Conservation (phyloP, 2,797 vertebrate species). For the Spinus olivaceus region DNA sequence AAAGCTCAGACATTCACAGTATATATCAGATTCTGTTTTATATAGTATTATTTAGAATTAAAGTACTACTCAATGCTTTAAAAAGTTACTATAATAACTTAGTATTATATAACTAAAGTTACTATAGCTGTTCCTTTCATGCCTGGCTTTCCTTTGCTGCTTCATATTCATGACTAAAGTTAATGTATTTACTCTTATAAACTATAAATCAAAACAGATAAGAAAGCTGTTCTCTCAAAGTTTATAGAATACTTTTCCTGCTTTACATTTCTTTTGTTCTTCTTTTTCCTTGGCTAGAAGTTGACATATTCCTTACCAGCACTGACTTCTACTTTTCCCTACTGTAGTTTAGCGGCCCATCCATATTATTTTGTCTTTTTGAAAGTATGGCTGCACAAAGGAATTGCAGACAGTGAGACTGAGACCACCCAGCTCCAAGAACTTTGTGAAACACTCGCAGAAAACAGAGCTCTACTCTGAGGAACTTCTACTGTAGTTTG, state of each 20-base stretch:
- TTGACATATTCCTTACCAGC: background rate
- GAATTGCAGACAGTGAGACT: background rate
- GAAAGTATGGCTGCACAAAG: background rate
- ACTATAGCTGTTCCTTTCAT: background rate
- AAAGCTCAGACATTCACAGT: background rate
- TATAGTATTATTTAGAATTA: background rate
- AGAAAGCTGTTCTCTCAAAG: background rate
- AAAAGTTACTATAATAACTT: background rate
- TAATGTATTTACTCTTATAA: background rate
- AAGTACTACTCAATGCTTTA: background rate
- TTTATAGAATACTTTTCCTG: background rate
- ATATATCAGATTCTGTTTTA: background rate
- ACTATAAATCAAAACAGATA: background rate
- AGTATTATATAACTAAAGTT: too few relatives aligned
- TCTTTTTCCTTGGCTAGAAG: background rate
- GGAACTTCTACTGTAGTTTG: background rate
- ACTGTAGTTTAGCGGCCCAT: background rate
- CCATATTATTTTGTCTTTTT: background rate
- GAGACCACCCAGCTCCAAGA: background rate
- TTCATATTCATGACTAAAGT: background rate
- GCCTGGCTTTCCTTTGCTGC: background rate
- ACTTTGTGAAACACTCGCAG: background rate
- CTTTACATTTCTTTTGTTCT: background rate
- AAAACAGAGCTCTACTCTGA: background rate
- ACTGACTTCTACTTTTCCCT: background rate